Percentiles rank a stretch among this genome's conserved stretches.
Evolutionary conservation across 2,113 vertebrate genomes (phyloP).

Genomic region (Antechinus stuartii): DNA sequence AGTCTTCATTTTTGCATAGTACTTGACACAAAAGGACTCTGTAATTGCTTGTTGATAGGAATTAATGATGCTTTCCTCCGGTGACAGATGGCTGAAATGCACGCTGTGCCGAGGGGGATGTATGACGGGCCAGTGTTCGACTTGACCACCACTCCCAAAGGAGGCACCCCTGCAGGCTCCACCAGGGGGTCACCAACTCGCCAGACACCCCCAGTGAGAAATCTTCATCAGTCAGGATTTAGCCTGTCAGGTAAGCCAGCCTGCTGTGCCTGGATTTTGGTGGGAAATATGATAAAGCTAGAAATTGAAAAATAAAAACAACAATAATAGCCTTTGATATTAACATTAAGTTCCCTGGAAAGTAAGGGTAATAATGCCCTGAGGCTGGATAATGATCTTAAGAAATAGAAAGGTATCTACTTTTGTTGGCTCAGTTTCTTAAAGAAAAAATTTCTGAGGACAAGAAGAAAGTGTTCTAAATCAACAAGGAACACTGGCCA

Average conservation of each 20-base stretch:
- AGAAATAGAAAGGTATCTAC: rapidly evolving
- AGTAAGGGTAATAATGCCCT: neutral
- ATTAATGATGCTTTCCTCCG: neutral
- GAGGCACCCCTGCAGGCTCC: slow-evolving; percentile 93
- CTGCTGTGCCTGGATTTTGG: neutral
- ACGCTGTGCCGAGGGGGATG: slow-evolving; percentile 95
- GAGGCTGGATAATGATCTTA: rapidly evolving
- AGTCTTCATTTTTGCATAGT: neutral
- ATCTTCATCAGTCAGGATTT: slow-evolving; percentile 98
- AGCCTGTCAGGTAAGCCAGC: slow-evolving; percentile 92
- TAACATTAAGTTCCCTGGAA: neutral
- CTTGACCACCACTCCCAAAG: slow-evolving; percentile 93
- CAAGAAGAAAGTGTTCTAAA: neutral
- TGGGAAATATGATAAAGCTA: neutral
- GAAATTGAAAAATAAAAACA: neutral
- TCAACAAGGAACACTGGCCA: neutral
- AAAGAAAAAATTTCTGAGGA: neutral
- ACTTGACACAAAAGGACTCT: neutral
- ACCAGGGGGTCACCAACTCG: slow-evolving; percentile 94
- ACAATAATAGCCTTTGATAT: neutral
- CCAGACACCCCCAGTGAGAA: slow-evolving; percentile 91
- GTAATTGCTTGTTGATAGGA: neutral
- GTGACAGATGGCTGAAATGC: slow-evolving; percentile 93
- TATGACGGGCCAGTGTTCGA: slow-evolving; percentile 98
- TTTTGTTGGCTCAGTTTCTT: neutral